These are phyloP conservation scores for Microplitis deprimator DNA, from an alignment of 2,888 invertebrate species.

Conservation along the genomic window DNA sequence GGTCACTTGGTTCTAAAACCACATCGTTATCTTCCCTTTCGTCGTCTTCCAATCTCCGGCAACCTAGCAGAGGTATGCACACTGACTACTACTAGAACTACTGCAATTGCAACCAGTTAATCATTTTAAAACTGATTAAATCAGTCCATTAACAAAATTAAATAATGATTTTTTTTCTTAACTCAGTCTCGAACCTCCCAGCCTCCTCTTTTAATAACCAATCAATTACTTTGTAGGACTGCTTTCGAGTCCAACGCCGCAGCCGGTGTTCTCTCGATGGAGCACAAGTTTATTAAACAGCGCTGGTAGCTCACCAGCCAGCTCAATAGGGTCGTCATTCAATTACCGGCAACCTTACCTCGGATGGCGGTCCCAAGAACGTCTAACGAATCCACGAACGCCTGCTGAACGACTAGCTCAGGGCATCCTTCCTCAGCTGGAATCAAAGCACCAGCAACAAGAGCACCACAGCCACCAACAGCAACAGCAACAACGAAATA, in stretches of 20 bases:
- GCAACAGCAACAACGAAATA: constrained; percentile 65
- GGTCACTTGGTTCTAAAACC: constrained; percentile 84
- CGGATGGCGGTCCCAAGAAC: constrained; percentile 90
- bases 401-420: constrained; percentile 84
- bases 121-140: not conserved
- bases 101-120: not conserved
- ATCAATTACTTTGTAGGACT: constrained; percentile 59
- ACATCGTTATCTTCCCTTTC: constrained; percentile 85
- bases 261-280: constrained; percentile 73
- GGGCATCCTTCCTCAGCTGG: constrained; percentile 70
- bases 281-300: constrained; percentile 73
- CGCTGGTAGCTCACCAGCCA: constrained; percentile 73
- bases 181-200: not conserved
- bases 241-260: constrained; percentile 71
- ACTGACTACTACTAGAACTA: not conserved
- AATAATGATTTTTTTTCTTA: not conserved
- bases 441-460: constrained; percentile 51
- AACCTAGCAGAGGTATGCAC: constrained; percentile 66
- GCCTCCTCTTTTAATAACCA: not conserved
- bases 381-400: constrained; percentile 83
- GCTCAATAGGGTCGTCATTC: constrained; percentile 79
- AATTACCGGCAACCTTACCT: constrained; percentile 91
- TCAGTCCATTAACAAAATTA: not conserved
- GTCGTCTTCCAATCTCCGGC: constrained; percentile 68
- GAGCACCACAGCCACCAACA: constrained; percentile 69